Evolutionary conservation across 2,797 vertebrate species (phyloP).

Genomic region (Rhinoraja longicauda): DNA sequence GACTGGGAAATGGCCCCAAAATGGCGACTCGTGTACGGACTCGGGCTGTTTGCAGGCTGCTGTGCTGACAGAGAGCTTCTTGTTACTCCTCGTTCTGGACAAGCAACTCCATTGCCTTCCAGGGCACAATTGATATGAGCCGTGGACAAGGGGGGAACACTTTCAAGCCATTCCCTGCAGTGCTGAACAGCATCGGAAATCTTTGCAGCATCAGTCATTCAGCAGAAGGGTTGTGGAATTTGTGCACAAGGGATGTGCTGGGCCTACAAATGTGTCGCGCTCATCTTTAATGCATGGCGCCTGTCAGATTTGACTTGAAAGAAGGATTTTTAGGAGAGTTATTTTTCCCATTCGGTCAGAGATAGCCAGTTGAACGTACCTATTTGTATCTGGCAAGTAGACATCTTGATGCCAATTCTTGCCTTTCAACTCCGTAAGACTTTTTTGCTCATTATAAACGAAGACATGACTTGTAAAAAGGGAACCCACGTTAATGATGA

Average conservation of each 20-base stretch:
- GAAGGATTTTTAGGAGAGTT: slow-evolving; percentile 2
- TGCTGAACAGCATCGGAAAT: background rate
- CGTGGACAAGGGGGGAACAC: background rate
- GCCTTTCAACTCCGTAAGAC: background rate
- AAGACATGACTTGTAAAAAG: background rate
- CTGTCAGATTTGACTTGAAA: slow-evolving; percentile 19
- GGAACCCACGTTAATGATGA: background rate
- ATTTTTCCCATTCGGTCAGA: slow-evolving; percentile 4
- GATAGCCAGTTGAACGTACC: background rate
- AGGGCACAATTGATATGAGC: background rate
- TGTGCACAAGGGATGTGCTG: background rate
- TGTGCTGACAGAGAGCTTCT: background rate
- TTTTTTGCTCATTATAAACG: background rate
- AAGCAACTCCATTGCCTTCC: background rate
- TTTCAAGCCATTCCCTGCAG: background rate
- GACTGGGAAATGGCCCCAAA: no score
- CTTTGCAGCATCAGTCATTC: background rate
- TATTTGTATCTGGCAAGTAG: background rate
- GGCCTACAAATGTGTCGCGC: background rate
- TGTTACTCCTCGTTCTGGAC: background rate
- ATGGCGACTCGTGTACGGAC: no score
- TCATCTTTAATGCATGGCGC: slow-evolving; percentile 22
- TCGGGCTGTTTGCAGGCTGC: no score
- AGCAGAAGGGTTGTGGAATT: background rate
- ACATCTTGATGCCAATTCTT: background rate